Conservation (phyloP, 1,140 invertebrate genomes). For the Drosophila subobscura region DNA sequence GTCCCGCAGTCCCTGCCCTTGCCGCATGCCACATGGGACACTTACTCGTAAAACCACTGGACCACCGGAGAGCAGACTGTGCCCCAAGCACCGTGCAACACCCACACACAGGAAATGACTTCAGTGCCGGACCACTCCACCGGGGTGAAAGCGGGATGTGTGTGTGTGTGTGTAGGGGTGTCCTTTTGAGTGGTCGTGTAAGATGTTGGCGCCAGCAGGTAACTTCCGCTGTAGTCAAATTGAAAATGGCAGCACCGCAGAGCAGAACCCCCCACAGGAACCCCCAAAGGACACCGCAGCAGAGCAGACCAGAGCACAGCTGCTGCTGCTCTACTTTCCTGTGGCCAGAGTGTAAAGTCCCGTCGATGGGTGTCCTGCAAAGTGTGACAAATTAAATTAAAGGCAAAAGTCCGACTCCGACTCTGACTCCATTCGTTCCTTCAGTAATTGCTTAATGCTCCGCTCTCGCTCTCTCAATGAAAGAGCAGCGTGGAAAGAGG, state of each 20-base stretch:
- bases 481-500: neutral
- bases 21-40: slow-evolving; percentile 76
- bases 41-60: slow-evolving; percentile 68
- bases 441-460: slow-evolving; percentile 80
- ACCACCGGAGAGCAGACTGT: slow-evolving; percentile 16
- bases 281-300: slow-evolving; percentile 1
- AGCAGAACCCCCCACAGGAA: slow-evolving; percentile 23
- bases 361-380: slow-evolving; percentile 55
- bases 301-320: slow-evolving; percentile 18
- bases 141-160: neutral
- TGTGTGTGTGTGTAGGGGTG: slow-evolving; percentile 22
- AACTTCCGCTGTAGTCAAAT: slow-evolving; percentile 82
- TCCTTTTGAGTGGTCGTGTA: slow-evolving; percentile 19
- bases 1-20: slow-evolving; percentile 44
- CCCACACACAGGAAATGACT: slow-evolving; percentile 74
- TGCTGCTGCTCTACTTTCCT: slow-evolving; percentile 71
- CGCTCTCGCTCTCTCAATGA: slow-evolving; percentile 54
- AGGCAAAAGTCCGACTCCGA: slow-evolving; percentile 71
- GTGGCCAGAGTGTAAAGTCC: slow-evolving; percentile 79
- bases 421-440: slow-evolving; percentile 39
- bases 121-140: slow-evolving; percentile 53
- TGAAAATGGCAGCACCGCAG: slow-evolving; percentile 64
- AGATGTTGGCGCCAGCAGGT: slow-evolving; percentile 76
- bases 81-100: slow-evolving; percentile 1
- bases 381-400: slow-evolving; percentile 83